Percentiles rank a stretch among this genome's conserved stretches.
Evolutionary conservation across 2,113 vertebrate genomes (phyloP).

Genomic region (Ptilonorhynchus violaceus): DNA sequence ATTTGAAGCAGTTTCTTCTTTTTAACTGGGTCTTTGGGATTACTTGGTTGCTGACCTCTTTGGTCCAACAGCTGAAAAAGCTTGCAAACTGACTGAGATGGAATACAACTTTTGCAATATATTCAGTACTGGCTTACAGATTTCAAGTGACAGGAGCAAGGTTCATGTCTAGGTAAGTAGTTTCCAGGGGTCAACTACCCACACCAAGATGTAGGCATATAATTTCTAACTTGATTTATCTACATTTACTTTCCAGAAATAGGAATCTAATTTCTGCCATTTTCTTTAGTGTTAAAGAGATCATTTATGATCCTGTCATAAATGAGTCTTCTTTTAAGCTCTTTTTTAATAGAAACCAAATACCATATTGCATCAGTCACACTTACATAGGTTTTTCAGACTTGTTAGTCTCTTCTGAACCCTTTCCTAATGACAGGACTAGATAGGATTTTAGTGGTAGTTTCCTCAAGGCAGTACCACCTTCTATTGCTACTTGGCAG

Average conservation of each 20-base stretch:
- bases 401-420: not conserved
- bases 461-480: not conserved
- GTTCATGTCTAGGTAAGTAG: not conserved
- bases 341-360: not conserved
- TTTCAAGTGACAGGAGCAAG: not conserved
- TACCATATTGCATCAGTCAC: not conserved
- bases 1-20: not conserved
- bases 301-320: not conserved
- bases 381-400: not conserved
- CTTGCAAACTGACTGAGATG: not conserved
- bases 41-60: not conserved
- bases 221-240: not conserved
- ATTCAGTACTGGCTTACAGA: not conserved
- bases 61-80: not conserved
- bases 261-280: not conserved
- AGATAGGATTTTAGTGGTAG: not conserved
- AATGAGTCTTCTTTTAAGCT: not conserved
- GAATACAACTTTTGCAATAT: not conserved
- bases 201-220: not conserved
- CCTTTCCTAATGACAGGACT: not conserved
- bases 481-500: not conserved
- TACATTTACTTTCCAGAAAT: not conserved
- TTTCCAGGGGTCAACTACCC: not conserved
- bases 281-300: not conserved
- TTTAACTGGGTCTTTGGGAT: not conserved